Evolutionary conservation across 2,113 vertebrate species (phyloP).

Genomic region (Alethe castanea): DNA sequence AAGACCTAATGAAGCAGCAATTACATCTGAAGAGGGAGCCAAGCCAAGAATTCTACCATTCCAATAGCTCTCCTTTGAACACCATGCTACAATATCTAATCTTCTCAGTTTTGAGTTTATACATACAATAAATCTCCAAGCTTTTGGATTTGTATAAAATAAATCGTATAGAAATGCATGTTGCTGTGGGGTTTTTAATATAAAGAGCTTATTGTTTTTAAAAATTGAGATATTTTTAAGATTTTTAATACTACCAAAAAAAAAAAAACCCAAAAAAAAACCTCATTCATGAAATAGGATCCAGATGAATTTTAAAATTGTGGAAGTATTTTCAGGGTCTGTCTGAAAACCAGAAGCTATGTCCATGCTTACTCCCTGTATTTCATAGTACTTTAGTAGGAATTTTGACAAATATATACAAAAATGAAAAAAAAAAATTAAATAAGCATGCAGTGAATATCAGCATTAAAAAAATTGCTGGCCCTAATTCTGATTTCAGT

Average conservation of each 20-base stretch:
- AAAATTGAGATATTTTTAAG: neutral
- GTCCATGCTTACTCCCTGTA: neutral
- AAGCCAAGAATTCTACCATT: conserved; percentile 75
- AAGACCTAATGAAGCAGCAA: conserved; percentile 85
- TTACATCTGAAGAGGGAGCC: conserved; percentile 80
- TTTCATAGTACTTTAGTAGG: neutral
- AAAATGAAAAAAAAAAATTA: neutral
- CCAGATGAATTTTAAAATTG: conserved; percentile 30
- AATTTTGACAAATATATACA: neutral
- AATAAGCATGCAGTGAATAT: neutral
- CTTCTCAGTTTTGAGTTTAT: conserved; percentile 51
- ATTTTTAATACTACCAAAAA: neutral
- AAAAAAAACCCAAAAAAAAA: neutral
- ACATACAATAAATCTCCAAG: conserved; percentile 10
- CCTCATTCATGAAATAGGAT: neutral
- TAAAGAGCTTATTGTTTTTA: neutral
- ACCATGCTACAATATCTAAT: conserved; percentile 68
- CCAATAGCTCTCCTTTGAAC: conserved; percentile 73
- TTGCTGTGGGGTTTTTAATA: neutral
- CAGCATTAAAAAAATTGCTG: neutral
- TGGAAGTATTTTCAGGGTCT: neutral
- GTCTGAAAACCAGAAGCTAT: conserved; percentile 1
- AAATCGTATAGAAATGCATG: neutral
- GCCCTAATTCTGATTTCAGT: neutral
- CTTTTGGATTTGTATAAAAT: conserved; percentile 18